These are phyloP conservation scores for Fragum sueziense DNA, from an alignment of 2,888 invertebrate species.

Conservation along the genomic window DNA sequence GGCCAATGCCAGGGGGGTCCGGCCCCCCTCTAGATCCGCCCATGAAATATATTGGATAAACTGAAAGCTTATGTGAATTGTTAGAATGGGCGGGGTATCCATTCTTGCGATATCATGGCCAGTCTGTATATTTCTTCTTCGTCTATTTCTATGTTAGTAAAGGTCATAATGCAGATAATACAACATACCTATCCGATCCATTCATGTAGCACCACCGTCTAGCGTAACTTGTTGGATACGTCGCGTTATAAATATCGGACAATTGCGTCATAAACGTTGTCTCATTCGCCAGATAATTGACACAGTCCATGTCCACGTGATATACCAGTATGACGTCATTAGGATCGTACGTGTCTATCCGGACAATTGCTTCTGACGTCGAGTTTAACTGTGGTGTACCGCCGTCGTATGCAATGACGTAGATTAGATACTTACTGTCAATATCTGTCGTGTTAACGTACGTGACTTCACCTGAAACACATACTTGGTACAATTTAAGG, in stretches of 20 bases:
- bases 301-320: conserved; percentile 57
- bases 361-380: conserved; percentile 61
- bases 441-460: conserved; percentile 50
- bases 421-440: not conserved
- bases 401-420: conserved; percentile 61
- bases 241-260: conserved; percentile 57
- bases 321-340: conserved; percentile 58
- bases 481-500: too few relatives aligned
- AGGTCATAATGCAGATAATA: not conserved
- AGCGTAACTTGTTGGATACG: conserved; percentile 58
- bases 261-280: conserved; percentile 64
- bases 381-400: conserved; percentile 62
- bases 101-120: too few relatives aligned
- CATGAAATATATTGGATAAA: too few relatives aligned
- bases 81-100: too few relatives aligned
- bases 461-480: conserved; percentile 65
- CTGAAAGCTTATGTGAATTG: too few relatives aligned
- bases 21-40: too few relatives aligned
- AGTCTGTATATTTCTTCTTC: too few relatives aligned
- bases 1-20: too few relatives aligned
- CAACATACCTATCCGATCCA: conserved; percentile 47
- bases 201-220: conserved; percentile 70
- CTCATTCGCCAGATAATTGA: conserved; percentile 57
- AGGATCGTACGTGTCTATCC: conserved; percentile 73
- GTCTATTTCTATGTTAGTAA: too few relatives aligned